A percentile compares a stretch with the other conserved stretches of the same genome.
Conservation (phyloP, 2,888 invertebrate genomes). For the Caenorhabditis sp. region DNA sequence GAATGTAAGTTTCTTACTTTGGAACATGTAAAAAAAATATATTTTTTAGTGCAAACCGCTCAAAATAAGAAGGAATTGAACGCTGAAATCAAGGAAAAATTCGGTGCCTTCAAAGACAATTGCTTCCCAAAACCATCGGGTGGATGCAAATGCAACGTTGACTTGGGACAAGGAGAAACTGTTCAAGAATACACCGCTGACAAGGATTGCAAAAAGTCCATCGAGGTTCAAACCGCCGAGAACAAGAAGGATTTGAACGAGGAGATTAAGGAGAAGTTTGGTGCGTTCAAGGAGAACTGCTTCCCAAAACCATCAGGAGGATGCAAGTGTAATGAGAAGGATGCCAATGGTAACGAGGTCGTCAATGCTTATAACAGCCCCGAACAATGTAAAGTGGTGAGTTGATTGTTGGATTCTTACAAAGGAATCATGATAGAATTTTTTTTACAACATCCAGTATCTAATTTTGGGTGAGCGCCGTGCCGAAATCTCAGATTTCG, state of each 20-base stretch:
- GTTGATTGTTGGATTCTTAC: neutral
- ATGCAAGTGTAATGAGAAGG: constrained; percentile 68
- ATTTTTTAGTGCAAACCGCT: constrained; percentile 36
- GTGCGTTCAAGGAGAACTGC: constrained; percentile 64
- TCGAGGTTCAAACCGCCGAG: constrained; percentile 59
- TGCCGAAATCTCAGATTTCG: no score
- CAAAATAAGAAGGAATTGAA: constrained; percentile 53
- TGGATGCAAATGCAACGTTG: constrained; percentile 60
- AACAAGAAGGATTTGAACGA: constrained; percentile 66
- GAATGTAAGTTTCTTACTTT: constrained; percentile 34
- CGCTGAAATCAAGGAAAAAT: constrained; percentile 54
- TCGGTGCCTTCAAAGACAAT: constrained; percentile 62
- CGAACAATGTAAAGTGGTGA: constrained; percentile 55
- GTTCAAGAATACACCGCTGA: constrained; percentile 46
- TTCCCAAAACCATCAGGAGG: constrained; percentile 65
- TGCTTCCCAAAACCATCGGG: constrained; percentile 61
- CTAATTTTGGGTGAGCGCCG: no score
- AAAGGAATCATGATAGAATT: no score
- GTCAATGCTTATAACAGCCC: constrained; percentile 58
- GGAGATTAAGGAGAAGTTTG: constrained; percentile 67
- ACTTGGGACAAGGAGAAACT: constrained; percentile 56
- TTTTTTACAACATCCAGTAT: no score
- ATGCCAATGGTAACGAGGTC: constrained; percentile 63
- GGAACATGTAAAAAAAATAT: neutral
- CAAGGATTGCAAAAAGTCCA: constrained; percentile 51